These are phyloP conservation scores for Yasuhikotakia modesta DNA, from an alignment of 2,797 vertebrate genomes.

Conservation along the genomic window DNA sequence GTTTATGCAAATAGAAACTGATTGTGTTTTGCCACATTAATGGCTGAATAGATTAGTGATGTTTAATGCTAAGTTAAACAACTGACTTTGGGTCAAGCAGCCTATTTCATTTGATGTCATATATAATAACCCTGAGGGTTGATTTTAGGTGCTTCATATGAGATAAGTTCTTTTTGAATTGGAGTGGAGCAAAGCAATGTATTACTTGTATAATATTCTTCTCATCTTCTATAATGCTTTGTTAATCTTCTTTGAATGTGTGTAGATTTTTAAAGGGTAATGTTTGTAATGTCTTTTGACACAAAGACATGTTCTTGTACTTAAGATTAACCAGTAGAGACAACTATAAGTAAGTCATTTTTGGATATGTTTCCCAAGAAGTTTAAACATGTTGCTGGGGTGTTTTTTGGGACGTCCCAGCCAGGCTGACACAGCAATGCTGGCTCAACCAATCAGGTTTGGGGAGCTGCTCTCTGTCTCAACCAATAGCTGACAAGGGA, in stretches of 20 bases:
- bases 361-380: neutral
- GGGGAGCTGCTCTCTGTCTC: neutral
- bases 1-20: neutral
- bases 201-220: neutral
- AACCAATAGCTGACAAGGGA: neutral
- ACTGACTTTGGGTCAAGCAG: neutral
- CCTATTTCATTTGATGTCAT: neutral
- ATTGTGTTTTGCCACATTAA: neutral
- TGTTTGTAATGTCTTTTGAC: neutral
- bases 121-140: slow-evolving; percentile 16
- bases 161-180: slow-evolving; percentile 13
- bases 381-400: neutral
- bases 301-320: neutral
- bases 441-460: neutral
- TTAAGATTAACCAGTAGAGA: neutral
- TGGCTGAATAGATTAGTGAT: neutral
- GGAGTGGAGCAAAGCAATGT: neutral
- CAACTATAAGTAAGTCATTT: neutral
- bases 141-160: slow-evolving; percentile 3
- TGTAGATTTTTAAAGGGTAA: slow-evolving; percentile 14
- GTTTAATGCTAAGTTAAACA: too few relatives aligned
- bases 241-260: slow-evolving; percentile 1
- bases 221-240: slow-evolving; percentile 4
- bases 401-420: neutral
- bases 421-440: neutral